Evolutionary conservation across 2,797 vertebrate species (phyloP).

Genomic region (Fundulus diaphanus): DNA sequence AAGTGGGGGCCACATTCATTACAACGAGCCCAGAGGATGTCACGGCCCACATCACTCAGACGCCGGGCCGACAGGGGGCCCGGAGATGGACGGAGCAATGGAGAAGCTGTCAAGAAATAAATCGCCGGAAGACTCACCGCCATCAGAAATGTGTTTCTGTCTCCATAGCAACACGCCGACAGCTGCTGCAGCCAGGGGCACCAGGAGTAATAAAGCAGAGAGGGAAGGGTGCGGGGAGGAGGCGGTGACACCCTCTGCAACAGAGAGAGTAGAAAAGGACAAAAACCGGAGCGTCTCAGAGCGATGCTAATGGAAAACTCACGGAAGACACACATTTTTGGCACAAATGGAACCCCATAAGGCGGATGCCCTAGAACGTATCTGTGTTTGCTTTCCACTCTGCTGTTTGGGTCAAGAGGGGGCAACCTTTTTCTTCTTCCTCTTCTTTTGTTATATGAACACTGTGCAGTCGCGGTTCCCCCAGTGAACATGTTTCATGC

Average conservation of each 20-base stretch:
- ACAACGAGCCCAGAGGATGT: constrained; percentile 70
- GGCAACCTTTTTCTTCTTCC: constrained; percentile 1
- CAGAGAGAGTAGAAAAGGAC: constrained; percentile 30
- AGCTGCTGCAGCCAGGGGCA: constrained; percentile 77
- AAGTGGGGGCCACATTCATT: constrained; percentile 65
- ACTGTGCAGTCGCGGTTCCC: constrained; percentile 28
- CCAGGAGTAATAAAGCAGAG: constrained; percentile 80
- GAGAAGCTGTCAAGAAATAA: constrained; percentile 65
- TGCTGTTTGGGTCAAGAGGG: constrained; percentile 24
- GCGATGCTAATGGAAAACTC: constrained; percentile 49
- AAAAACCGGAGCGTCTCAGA: constrained; percentile 41
- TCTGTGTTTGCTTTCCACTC: constrained; percentile 29
- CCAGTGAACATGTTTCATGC: constrained; percentile 53
- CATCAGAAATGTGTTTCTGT: constrained; percentile 77
- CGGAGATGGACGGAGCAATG: constrained; percentile 65
- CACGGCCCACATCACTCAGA: constrained; percentile 68
- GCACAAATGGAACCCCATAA: no score
- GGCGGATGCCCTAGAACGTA: constrained; percentile 16
- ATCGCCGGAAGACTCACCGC: constrained; percentile 76
- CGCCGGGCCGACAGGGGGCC: constrained; percentile 57
- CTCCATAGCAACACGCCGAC: constrained; percentile 85
- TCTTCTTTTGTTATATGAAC: constrained; percentile 17
- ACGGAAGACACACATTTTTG: no score
- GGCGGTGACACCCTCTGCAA: constrained; percentile 50
- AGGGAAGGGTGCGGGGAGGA: constrained; percentile 64